Percentiles rank a stretch among this genome's conserved stretches.
phyloP scores from a whole-genome alignment of 2,113 vertebrate species.

The Lanius collurio region DNA sequence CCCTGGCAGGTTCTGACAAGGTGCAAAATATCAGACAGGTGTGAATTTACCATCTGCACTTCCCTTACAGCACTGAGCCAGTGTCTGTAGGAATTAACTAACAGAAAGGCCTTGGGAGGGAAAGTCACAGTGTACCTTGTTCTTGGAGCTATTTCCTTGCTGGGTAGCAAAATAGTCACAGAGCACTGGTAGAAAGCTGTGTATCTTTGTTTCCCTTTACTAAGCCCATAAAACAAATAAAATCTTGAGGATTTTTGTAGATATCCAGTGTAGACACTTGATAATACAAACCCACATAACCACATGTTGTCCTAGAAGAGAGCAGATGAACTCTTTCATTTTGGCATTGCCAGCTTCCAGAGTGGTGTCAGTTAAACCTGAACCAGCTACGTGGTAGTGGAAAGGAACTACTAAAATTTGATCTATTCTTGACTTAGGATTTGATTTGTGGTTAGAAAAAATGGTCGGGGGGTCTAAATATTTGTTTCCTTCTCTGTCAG shows the following conservation, averaged over 20 bases:
- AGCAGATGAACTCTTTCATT: neutral
- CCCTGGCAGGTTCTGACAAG: conserved; percentile 30
- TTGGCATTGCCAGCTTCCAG: neutral
- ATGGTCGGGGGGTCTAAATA: neutral
- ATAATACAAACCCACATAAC: neutral
- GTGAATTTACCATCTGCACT: conserved; percentile 34
- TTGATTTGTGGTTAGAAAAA: neutral
- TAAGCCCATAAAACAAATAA: neutral
- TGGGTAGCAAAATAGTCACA: neutral
- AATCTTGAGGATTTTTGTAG: neutral
- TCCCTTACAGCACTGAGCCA: neutral
- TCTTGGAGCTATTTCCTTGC: neutral
- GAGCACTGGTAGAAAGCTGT: neutral
- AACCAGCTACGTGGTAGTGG: neutral
- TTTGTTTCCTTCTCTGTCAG: neutral
- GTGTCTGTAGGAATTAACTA: conserved; percentile 13
- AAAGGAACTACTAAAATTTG: neutral
- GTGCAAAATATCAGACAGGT: conserved; percentile 33
- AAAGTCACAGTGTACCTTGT: neutral
- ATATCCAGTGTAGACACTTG: neutral
- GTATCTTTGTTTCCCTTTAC: neutral
- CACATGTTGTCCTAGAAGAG: neutral
- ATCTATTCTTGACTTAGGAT: neutral
- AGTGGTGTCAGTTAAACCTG: neutral
- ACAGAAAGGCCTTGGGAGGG: neutral